phyloP scores from a whole-genome alignment of 1,140 invertebrate genomes.

The Neodiprion pinetum region DNA sequence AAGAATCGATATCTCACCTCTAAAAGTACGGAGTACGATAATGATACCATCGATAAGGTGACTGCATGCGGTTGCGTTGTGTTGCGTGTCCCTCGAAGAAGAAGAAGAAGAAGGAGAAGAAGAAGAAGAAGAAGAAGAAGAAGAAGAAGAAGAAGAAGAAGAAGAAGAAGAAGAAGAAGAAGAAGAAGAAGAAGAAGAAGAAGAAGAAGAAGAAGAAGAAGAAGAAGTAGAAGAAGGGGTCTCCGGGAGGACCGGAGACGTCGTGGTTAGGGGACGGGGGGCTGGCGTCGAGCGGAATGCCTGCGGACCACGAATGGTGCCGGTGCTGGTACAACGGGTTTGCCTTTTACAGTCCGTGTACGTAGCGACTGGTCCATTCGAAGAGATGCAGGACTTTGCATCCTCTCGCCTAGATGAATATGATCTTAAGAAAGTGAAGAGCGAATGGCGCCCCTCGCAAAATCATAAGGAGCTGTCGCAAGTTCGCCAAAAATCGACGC shows the following conservation, averaged over 20 bases:
- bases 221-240: conserved; percentile 35
- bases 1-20: too few species aligned
- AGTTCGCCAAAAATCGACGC: too few species aligned
- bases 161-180: conserved; percentile 24
- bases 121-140: conserved; percentile 28
- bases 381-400: conserved; percentile 28
- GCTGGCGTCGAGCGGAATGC: conserved; percentile 57
- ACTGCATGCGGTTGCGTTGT: conserved; percentile 45
- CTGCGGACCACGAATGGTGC: conserved; percentile 53
- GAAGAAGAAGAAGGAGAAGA: conserved; percentile 25
- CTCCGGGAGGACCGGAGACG: not conserved
- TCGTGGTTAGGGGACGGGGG: conserved; percentile 21
- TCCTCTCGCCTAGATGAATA: not conserved
- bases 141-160: conserved; percentile 24
- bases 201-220: conserved; percentile 27
- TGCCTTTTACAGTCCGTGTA: conserved; percentile 55
- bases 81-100: conserved; percentile 27
- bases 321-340: conserved; percentile 53
- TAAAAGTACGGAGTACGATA: too few species aligned
- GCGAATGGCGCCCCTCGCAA: not conserved
- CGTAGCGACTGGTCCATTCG: conserved; percentile 48
- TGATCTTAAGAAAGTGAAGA: not conserved
- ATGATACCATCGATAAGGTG: conserved; percentile 29
- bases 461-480: too few species aligned
- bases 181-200: conserved; percentile 28